Conservation (phyloP, 2,797 vertebrate species). For the Ptychadena robeensis region DNA sequence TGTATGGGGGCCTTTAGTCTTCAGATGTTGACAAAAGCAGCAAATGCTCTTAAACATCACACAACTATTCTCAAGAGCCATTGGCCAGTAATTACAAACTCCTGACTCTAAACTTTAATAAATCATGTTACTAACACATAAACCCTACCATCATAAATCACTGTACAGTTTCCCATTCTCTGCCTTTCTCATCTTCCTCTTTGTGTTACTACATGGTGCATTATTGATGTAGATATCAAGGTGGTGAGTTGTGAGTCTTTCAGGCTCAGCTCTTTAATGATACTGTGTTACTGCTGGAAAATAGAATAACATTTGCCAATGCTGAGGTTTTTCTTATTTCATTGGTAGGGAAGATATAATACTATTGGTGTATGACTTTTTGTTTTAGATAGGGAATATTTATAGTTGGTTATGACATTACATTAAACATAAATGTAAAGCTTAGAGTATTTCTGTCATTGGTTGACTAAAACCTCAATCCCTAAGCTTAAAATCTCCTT, state of each 20-base stretch:
- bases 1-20: no score
- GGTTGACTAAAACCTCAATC: neutral
- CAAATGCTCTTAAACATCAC: conserved; percentile 21
- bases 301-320: neutral
- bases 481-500: neutral
- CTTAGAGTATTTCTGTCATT: neutral
- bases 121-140: conserved; percentile 10
- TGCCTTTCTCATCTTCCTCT: neutral
- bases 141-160: neutral
- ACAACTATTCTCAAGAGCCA: conserved; percentile 1
- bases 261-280: neutral
- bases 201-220: neutral
- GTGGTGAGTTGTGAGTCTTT: neutral
- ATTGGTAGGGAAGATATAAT: neutral
- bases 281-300: neutral
- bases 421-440: neutral
- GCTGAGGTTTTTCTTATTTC: neutral
- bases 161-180: neutral
- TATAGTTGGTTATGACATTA: neutral
- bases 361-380: neutral
- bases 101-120: neutral
- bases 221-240: neutral
- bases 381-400: neutral
- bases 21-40: conserved; percentile 16
- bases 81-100: conserved; percentile 29